A percentile compares a stretch with the other conserved stretches of the same genome.
phyloP scores from a whole-genome alignment of 1,140 invertebrate genomes.

The Lepidotrigona ventralis region DNA sequence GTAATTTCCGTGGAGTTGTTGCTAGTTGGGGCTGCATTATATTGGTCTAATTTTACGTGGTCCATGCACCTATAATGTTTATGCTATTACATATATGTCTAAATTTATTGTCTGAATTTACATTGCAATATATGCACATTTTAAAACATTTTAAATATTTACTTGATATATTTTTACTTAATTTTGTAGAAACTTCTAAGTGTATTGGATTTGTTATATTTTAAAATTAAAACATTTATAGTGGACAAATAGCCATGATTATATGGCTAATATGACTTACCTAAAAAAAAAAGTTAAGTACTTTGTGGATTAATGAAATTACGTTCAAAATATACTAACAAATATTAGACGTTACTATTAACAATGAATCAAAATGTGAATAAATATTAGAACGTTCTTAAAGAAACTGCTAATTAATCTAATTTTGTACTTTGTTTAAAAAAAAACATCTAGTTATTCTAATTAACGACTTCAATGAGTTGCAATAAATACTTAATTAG shows the following conservation, averaged over 20 bases:
- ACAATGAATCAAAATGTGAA: neutral
- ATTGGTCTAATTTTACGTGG: slow-evolving; percentile 32
- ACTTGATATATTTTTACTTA: neutral
- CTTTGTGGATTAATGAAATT: neutral
- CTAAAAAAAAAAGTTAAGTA: slow-evolving; percentile 17
- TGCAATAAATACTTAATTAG: neutral
- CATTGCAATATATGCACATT: neutral
- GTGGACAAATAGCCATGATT: neutral
- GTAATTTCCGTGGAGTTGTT: slow-evolving; percentile 80
- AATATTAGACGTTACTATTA: neutral
- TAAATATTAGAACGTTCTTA: neutral
- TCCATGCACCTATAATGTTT: slow-evolving; percentile 68
- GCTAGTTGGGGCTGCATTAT: slow-evolving; percentile 70
- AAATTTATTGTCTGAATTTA: neutral
- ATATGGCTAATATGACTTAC: slow-evolving; percentile 23
- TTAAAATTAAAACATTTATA: neutral
- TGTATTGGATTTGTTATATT: neutral
- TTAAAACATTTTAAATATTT: neutral
- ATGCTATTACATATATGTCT: slow-evolving; percentile 27
- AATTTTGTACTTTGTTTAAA: neutral
- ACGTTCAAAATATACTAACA: neutral
- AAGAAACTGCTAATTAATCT: neutral
- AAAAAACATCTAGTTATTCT: slow-evolving; percentile 14
- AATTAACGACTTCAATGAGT: neutral
- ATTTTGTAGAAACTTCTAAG: neutral